Base-by-base conservation (phyloP, 2,113 vertebrate genomes). In the Oryzias celebensis region DNA sequence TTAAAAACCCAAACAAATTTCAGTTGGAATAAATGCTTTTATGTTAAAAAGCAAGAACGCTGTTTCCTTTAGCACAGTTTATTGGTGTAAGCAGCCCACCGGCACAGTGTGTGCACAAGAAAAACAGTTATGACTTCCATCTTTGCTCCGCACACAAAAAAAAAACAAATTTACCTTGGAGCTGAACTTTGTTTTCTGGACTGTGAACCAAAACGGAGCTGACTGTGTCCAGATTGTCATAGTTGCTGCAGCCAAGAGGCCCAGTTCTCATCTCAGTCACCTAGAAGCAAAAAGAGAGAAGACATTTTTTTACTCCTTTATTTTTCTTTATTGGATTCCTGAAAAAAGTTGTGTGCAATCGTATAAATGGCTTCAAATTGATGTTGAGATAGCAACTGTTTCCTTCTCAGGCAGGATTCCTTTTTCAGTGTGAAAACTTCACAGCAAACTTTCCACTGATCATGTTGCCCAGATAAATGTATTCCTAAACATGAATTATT, bases 161-260 rank as follows among this genome's bases (percentile, higher is more conserved):
- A 36, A 36, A 36, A 36, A 1, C 5, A 36, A 14, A 18, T 49
- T 72, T 49, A 86, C 97, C 97, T 78, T 96, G 94, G 23, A 99
- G 90, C 64, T 98, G 96, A 62, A 99, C 94, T 85, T 96, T 97
- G 93, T 98, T 99, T 84, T 99, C 97, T 0, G 97, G 96, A 85
- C 96, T 98, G 90, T 98, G 97, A 45, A 98, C 96, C 87, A 99
- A 88, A 7, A 99, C 97, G 0, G 97, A 99, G 82, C 96, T 99
- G 89, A 99, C 96, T 0, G 96, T 98, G 86, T 99, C 97, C 82
- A 99, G 92, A 81, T 98, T 99, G 91, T 98, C 97, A 23, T 99
- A 99, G 90, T 98, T 98, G 90, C 96, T 98, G 92, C 97, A 99
- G 75, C 97, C 97, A 0, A 99, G 93, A 0, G 97, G 97, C 18